Conservation (phyloP, 1,140 invertebrate species). For the Dendroctonus valens region DNA sequence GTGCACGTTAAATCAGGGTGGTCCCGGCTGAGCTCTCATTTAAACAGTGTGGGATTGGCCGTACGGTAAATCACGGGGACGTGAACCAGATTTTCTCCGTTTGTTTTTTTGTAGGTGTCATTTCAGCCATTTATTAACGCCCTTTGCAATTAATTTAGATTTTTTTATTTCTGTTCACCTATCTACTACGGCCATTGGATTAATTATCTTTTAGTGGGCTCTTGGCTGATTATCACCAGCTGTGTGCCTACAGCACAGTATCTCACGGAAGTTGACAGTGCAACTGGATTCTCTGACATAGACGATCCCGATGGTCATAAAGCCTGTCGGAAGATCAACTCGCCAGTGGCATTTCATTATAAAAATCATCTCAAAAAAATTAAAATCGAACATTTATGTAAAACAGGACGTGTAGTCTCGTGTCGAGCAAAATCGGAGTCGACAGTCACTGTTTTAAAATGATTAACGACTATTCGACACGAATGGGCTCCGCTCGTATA, state of each 20-base stretch:
- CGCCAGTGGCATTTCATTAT: conserved; percentile 9
- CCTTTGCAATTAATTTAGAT: conserved; percentile 26
- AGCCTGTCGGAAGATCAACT: background rate
- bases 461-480: conserved; percentile 18
- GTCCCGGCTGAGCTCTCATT: conserved; percentile 28
- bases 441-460: conserved; percentile 22
- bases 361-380: conserved; percentile 22
- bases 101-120: conserved; percentile 29
- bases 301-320: background rate
- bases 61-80: conserved; percentile 31
- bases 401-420: conserved; percentile 28
- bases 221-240: too few species aligned
- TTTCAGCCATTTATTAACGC: conserved; percentile 31
- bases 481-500: conserved; percentile 3
- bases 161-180: conserved; percentile 13
- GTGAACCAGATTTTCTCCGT: conserved; percentile 32
- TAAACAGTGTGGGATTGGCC: conserved; percentile 33
- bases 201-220: too few species aligned
- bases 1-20: conserved; percentile 22
- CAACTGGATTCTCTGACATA: too few species aligned
- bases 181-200: too few species aligned
- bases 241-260: too few species aligned
- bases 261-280: too few species aligned
- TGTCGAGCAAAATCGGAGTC: conserved; percentile 25
- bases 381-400: conserved; percentile 28